Conservation (phyloP, 2,888 invertebrate species). For the Cremastinae sp. region DNA sequence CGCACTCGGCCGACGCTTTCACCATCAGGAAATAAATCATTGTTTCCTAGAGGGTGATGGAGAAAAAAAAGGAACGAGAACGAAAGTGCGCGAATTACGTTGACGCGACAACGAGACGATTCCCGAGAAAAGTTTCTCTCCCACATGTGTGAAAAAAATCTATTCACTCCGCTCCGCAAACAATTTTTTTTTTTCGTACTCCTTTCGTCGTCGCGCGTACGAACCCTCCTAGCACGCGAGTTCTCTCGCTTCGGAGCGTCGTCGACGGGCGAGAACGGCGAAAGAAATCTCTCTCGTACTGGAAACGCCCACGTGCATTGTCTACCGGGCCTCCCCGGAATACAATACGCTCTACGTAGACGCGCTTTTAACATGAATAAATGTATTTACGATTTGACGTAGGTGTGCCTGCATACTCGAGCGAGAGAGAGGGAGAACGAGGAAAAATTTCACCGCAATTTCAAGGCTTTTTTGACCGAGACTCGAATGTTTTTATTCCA, state of each 20-base stretch:
- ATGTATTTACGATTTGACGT: slow-evolving; percentile 76
- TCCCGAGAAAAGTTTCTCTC: too few relatives aligned
- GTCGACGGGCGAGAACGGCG: slow-evolving; percentile 58
- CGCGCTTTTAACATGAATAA: slow-evolving; percentile 76
- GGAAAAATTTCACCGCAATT: not conserved
- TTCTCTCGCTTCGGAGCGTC: slow-evolving; percentile 32
- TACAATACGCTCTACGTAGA: slow-evolving; percentile 76
- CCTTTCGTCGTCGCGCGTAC: not conserved
- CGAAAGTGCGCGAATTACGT: too few relatives aligned
- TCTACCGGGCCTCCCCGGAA: slow-evolving; percentile 73
- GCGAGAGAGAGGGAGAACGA: slow-evolving; percentile 16
- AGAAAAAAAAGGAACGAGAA: too few relatives aligned
- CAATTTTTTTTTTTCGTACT: slow-evolving; percentile 36
- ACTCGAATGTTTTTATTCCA: too few relatives aligned
- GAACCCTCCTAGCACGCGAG: slow-evolving; percentile 26
- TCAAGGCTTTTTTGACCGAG: not conserved
- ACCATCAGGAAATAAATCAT: slow-evolving; percentile 54
- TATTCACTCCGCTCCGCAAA: not conserved
- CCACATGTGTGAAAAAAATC: too few relatives aligned
- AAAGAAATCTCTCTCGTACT: slow-evolving; percentile 67
- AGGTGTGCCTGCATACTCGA: slow-evolving; percentile 64
- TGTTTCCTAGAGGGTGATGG: not conserved
- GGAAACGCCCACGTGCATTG: slow-evolving; percentile 78
- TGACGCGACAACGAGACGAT: too few relatives aligned
- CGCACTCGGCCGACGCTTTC: slow-evolving; percentile 57